Evolutionary conservation across 2,797 vertebrate genomes (phyloP).

Genomic region (Gallinago solitaria): DNA sequence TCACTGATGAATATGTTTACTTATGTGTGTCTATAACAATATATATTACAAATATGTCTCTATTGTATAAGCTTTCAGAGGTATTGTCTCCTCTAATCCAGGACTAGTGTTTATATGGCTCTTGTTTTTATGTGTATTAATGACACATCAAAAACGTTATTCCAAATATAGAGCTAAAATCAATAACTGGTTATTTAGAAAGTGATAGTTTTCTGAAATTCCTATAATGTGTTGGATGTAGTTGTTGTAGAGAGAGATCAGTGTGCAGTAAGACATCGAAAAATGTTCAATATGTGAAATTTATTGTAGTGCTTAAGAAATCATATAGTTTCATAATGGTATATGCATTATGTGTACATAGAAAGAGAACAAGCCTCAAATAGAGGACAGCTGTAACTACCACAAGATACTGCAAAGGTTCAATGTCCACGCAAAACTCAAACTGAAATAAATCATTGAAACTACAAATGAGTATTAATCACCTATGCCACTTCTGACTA

Average conservation of each 20-base stretch:
- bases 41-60: rapidly evolving
- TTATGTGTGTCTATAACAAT: background rate
- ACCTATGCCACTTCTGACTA: background rate
- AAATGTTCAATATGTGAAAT: background rate
- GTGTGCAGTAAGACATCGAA: background rate
- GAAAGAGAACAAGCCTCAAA: background rate
- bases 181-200: background rate
- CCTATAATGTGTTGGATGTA: rapidly evolving
- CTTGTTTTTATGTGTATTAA: background rate
- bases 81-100: background rate
- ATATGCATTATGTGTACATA: background rate
- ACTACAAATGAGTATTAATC: background rate
- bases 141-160: background rate
- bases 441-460: background rate
- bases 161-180: background rate
- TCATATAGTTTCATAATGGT: background rate
- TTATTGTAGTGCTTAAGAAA: background rate
- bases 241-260: background rate
- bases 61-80: background rate
- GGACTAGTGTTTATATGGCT: background rate
- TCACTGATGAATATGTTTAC: background rate
- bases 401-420: background rate
- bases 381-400: background rate
- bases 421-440: background rate
- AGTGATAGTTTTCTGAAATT: background rate